Evolutionary conservation across 2,888 invertebrate genomes (phyloP).

Genomic region (Rhingia campestris): DNA sequence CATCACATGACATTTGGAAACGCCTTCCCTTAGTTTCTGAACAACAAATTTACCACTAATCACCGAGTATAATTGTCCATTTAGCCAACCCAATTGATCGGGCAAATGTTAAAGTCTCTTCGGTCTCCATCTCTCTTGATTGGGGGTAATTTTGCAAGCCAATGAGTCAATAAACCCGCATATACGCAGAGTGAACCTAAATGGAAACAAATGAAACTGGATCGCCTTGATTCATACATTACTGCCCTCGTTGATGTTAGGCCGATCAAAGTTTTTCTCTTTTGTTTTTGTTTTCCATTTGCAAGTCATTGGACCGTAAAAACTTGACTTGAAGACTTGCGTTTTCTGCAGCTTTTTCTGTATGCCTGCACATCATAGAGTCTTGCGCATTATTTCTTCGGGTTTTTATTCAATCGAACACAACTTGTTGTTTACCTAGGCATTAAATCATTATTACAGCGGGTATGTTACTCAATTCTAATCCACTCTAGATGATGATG

Average conservation of each 20-base stretch:
- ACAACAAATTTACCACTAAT: background rate
- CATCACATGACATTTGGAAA: too few species aligned
- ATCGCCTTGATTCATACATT: slow-evolving; percentile 65
- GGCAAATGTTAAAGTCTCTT: background rate
- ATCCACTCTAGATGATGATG: background rate
- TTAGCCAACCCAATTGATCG: slow-evolving; percentile 15
- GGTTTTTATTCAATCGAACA: slow-evolving; percentile 6
- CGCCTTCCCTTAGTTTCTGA: background rate
- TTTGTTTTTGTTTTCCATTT: slow-evolving; percentile 14
- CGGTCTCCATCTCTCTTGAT: slow-evolving; percentile 15
- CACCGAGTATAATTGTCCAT: slow-evolving; percentile 4
- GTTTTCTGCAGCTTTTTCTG: slow-evolving; percentile 38
- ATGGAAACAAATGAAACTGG: slow-evolving; percentile 54
- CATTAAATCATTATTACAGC: slow-evolving; percentile 34
- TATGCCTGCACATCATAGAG: background rate
- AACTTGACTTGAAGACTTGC: slow-evolving; percentile 35
- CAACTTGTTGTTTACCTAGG: slow-evolving; percentile 3
- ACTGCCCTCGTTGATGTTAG: slow-evolving; percentile 54
- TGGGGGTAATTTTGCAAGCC: slow-evolving; percentile 29
- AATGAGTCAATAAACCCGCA: slow-evolving; percentile 59
- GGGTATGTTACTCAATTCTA: slow-evolving; percentile 37
- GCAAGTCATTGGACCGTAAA: slow-evolving; percentile 55
- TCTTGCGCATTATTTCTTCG: slow-evolving; percentile 25
- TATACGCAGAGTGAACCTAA: slow-evolving; percentile 11
- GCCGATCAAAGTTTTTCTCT: slow-evolving; percentile 39